Evolutionary conservation across 2,797 vertebrate species (phyloP).

Genomic region (Lithobates pipiens): DNA sequence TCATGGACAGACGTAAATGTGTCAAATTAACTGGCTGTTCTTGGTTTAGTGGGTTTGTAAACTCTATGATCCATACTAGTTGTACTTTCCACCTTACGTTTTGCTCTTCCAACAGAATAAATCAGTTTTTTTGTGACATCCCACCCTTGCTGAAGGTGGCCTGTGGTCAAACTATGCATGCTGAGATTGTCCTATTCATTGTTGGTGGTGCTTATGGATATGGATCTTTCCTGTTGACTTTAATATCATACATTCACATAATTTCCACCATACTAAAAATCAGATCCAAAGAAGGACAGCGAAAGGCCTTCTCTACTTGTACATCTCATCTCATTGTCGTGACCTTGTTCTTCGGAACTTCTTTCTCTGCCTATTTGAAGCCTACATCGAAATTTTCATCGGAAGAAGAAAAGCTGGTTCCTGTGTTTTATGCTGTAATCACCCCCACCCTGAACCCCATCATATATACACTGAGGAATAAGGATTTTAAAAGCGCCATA

Average conservation of each 20-base stretch:
- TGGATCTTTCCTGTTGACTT: not conserved
- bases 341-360: slow-evolving; percentile 5
- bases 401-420: not conserved
- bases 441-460: slow-evolving; percentile 7
- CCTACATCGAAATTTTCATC: not conserved
- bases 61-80: slow-evolving; percentile 4
- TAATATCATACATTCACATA: slow-evolving; percentile 2
- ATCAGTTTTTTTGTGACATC: slow-evolving; percentile 38
- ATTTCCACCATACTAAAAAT: slow-evolving; percentile 24
- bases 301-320: slow-evolving; percentile 29
- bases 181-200: not conserved
- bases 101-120: not conserved
- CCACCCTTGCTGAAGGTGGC: slow-evolving; percentile 11
- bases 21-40: not conserved
- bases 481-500: not conserved
- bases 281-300: slow-evolving; percentile 17
- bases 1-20: slow-evolving; percentile 10
- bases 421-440: not conserved
- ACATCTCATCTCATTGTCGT: slow-evolving; percentile 29
- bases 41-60: slow-evolving; percentile 20
- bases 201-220: not conserved
- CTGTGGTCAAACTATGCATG: not conserved
- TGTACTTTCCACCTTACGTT: not conserved
- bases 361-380: slow-evolving; percentile 10
- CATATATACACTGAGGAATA: slow-evolving; percentile 12